Conservation (phyloP, 2,888 invertebrate species). For the Drosophila mimica region DNA sequence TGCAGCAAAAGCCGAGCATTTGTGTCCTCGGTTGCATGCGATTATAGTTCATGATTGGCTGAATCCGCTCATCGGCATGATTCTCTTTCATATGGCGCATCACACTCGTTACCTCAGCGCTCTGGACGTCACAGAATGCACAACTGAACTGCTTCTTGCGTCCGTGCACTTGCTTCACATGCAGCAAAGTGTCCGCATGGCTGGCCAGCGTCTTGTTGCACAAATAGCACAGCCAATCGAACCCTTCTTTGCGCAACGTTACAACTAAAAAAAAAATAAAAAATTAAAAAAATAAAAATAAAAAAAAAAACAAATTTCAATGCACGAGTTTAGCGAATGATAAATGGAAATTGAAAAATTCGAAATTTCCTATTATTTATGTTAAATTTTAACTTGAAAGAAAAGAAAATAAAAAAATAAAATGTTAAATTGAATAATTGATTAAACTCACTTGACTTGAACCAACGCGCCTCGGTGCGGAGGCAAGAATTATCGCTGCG, state of each 20-base stretch:
- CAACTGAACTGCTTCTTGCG: constrained; percentile 25
- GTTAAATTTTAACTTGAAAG: background rate
- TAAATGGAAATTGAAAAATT: background rate
- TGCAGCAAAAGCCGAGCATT: constrained; percentile 68
- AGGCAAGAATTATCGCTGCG: constrained; percentile 33
- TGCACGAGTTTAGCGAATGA: background rate
- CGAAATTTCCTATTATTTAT: background rate
- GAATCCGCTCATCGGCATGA: constrained; percentile 24
- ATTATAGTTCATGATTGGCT: constrained; percentile 34
- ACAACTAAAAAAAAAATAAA: constrained; percentile 3
- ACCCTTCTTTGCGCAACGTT: background rate
- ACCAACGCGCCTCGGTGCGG: constrained; percentile 40
- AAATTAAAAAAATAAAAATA: background rate
- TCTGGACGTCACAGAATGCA: constrained; percentile 16
- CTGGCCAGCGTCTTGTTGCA: constrained; percentile 18
- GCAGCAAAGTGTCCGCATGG: background rate
- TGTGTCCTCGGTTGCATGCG: constrained; percentile 42
- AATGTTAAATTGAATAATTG: no score
- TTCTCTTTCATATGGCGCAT: constrained; percentile 35
- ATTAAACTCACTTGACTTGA: constrained; percentile 43
- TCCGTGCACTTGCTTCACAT: constrained; percentile 15
- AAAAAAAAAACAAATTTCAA: background rate
- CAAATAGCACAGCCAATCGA: constrained; percentile 51
- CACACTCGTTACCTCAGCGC: background rate
- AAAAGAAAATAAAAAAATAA: background rate